Base-by-base conservation (phyloP, 2,888 invertebrate species). In the Nemotelus nigrinus region DNA sequence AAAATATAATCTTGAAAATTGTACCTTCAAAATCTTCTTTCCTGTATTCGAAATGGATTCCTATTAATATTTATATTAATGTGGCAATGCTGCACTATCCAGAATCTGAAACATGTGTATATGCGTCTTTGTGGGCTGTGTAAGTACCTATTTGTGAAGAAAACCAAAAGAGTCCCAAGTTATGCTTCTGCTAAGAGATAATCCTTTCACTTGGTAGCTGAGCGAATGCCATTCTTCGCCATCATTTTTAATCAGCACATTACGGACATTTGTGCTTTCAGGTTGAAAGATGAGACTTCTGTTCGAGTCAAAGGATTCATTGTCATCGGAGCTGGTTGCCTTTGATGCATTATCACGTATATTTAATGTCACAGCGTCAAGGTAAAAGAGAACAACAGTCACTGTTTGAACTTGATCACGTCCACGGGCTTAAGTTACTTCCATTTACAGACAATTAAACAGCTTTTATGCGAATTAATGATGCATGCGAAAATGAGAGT, bases 401-500 rank as follows among this genome's bases (percentile, higher is more conserved):
- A 41, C 43, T 74, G 39, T 74, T 74, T 74, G 74, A 74, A 74
- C 74, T 74, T 74, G 74, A 74, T 74, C 60, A 60, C 48, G 74
- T 74, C 63, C 48, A 48, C 41, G 63, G 41, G 45, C n/a, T 57
- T 58, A 58, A 25, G 63, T 74, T 74, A 74, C 60, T 74, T 41
- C 50, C 74, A 60, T 74, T 60, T 47, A 48, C 50, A 74, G 50
- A 74, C 74, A 60, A 74, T 74, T 74, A 63, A 60, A 50, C 60
- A 74, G 48, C 60, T 57, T 74, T 58, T 60, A 25, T 48, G 10
- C 8, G 58, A 74, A 74, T 74, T 74, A 74, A 74, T 74, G 74
- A 39, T 74, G 63, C 74, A 74, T 65, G 65, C 44, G 5, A 4
- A 10, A 65, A 44, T 65, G 65, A 25, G 43, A 43, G 53, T 7